Evolutionary conservation across 1,140 invertebrate genomes (phyloP), one percentile per base, ranked within the genome.

Genomic region (Lepidostoma basale): DNA sequence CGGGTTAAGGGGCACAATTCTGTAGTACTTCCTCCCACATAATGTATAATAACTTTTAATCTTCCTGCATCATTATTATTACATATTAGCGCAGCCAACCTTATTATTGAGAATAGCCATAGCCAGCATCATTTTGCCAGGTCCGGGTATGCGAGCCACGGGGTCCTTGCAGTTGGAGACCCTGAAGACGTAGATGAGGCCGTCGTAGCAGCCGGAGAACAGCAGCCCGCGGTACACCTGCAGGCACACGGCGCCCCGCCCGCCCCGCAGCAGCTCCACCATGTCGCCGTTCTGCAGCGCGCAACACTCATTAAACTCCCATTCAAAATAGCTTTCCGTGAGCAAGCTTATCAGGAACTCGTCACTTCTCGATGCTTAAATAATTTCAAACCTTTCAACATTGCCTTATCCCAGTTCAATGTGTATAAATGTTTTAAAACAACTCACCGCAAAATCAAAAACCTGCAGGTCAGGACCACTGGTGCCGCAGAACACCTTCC

Each of bases 151-250:
- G 44, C 84, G 85, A 47, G 86, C 86, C 33, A 86, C 72, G 14
- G 85, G 79, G 54, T 77, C 58, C 0, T 79, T 59, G 74, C 78
- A 80, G 66, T 83, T 80, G 70, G 80, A 81, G n/a, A 28, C 25
- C 54, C 88, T 81, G 74, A 88, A 87, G 58, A 89, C 84, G 76
- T 90, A 90, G 74, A 90, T 87, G 76, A 85, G 88, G 39, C 89
- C 88, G 75, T 90, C 88, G 73, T 90, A 90, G 79, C 88, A 90
- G 30, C 88, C 88, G 44, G 86, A 85, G 75, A 90, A 86, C 40
- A 90, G 72, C 28, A 88, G 81, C 18, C 86, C 83, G 54, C 78
- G 78, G 26, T 82, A 83, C 22, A 86, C 77, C 14, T 83, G 83
- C 79, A 90, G 83, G 47, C 87, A 87, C n/a, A 89, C 87, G 18